Evolutionary conservation across 2,888 invertebrate species (phyloP), one percentile per base, ranked within the genome.

Genomic region (Sarcophaga rosellei): DNA sequence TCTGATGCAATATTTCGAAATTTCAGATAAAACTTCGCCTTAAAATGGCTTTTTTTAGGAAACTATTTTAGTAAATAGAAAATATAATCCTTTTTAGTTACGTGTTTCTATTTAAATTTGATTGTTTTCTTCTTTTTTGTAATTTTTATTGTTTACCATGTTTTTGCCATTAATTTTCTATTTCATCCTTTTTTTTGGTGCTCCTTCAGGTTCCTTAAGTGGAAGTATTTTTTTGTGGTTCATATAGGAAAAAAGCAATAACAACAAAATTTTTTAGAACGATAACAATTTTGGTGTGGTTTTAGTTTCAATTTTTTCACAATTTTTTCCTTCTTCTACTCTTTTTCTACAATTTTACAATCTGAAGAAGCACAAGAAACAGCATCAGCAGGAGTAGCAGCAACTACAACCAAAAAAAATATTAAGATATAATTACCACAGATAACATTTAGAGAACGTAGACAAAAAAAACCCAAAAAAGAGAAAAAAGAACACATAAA

Each of bases 361-460:
- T 53, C 53, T 11, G 21, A 65, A 75, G 35, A 70, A 74, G 72
- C 44, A 23, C 25, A 25, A 81, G 35, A 35, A 8, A 35, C 10
- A 35, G 35, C 35, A 35, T 35, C 8, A 35, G 35, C 10, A 35
- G 35, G 35, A 35, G 8, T 35, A 35, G 8, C 47, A 47, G 47
- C 2, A 47, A 4, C 47, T 61, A 81, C 3, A 73, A 10, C 65
- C 1, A 44, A 11, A 45, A 66, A 82, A 72, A 82, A 77, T 72
- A 61, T 77, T 62, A 73, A 83, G 82, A 77, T 77, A 83, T 77
- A 83, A 83, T 83, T 83, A 83, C 77, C 82, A 66, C 65, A 83
- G 82, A 83, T 83, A 83, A 83, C 77, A 78, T 57, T 63, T 17
- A 12, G 35, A n/a, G 70, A 72, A 70, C 15, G 3, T 53, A 63